Conservation (phyloP, 1,140 invertebrate species). For the Phymorhynchus buccinoides region DNA sequence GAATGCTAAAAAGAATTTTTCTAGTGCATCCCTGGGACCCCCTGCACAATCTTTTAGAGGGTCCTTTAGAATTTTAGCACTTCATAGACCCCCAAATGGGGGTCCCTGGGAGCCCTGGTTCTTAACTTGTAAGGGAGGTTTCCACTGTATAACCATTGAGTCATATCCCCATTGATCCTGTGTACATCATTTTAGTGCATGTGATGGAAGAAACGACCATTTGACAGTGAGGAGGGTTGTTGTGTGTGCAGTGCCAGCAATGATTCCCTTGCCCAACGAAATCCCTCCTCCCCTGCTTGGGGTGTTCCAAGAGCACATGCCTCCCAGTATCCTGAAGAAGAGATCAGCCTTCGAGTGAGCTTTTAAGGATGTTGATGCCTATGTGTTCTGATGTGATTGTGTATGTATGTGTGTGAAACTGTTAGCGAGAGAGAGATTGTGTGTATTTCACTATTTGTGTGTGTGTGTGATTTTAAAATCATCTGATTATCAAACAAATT, state of each 20-base stretch:
- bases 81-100: too few species aligned
- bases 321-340: constrained; percentile 82
- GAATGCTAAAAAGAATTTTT: too few species aligned
- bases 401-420: neutral
- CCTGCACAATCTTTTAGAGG: too few species aligned
- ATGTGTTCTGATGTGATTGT: too few species aligned
- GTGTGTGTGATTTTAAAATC: too few species aligned
- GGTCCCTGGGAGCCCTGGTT: too few species aligned
- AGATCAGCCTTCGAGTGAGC: constrained; percentile 73
- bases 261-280: constrained; percentile 84
- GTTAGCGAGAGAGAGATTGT: neutral
- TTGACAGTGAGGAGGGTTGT: neutral
- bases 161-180: neutral
- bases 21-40: too few species aligned
- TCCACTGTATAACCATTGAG: too few species aligned
- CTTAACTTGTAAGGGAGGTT: too few species aligned
- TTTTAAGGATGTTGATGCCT: neutral
- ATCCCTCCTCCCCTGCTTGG: constrained; percentile 75
- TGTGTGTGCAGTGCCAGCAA: constrained; percentile 75
- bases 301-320: constrained; percentile 35
- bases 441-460: neutral
- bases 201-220: neutral
- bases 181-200: neutral
- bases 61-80: too few species aligned
- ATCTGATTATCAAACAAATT: too few species aligned